Evolutionary conservation across 2,888 invertebrate genomes (phyloP), one percentile per base, ranked within the genome.

Genomic region (Sturmia bella): DNA sequence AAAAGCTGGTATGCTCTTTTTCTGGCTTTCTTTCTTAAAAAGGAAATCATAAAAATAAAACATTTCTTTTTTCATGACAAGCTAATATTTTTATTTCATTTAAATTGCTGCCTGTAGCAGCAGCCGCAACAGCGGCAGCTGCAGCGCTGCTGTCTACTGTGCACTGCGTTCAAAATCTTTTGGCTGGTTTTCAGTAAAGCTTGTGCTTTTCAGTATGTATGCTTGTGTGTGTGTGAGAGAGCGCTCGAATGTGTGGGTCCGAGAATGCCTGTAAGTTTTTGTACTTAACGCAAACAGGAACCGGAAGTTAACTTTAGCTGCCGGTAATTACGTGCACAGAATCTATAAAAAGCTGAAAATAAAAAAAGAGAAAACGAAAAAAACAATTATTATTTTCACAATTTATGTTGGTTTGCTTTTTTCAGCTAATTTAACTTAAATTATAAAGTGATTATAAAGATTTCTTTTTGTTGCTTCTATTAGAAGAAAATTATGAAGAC

Each of bases 281-380:
- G 17, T 50, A 45, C 45, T 70, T 80, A 59, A 63, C 37, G 57
- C 43, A 77, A 68, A 77, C 69, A 78, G 77, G 69, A 82, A 82
- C 77, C 81, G 82, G 82, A 82, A 70, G 64, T 75, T 45, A 45
- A 78, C 52, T 52, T 78, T 78, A 69, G 77, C 50, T 77, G 74
- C 68, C 74, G 69, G 78, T 75, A 66, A 74, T 66, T 78, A 82
- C 78, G 82, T 82, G 82, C 70, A 70, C 52, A 72, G 82, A 78
- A 82, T 82, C 59, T 70, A 69, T 54, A 75, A 82, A 64, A 68
- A 57, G 57, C 77, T 68, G 61, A 9, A 68, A 56, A 52, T 39
- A 50, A 39, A 72, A 13, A 48, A 21, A 76, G 27, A 76, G 32
- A 39, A 15, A 64, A 48, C 57, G 41, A 48, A 39, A 66, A 32